These are phyloP conservation scores for Gobio gobio DNA, from an alignment of 2,113 vertebrate genomes.

Conservation along the genomic window DNA sequence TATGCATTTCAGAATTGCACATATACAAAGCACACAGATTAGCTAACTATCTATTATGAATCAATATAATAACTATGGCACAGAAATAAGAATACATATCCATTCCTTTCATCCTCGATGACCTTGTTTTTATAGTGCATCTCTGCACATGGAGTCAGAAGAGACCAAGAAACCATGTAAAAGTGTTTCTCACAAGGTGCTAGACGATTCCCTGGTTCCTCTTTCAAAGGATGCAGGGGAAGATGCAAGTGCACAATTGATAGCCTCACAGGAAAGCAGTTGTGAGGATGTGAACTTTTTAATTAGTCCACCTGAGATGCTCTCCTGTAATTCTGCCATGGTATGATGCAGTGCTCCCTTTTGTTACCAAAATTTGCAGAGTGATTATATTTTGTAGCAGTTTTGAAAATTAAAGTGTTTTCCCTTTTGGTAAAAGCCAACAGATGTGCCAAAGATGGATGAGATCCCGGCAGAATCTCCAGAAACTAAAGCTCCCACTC, in stretches of 20 bases:
- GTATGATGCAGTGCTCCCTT: background rate
- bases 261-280: background rate
- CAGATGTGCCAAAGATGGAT: background rate
- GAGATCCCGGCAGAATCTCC: background rate
- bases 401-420: background rate
- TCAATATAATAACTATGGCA: too few relatives aligned
- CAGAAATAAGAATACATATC: too few relatives aligned
- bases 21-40: too few relatives aligned
- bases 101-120: slow-evolving; percentile 15
- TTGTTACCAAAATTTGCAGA: background rate
- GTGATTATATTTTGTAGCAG: slow-evolving; percentile 46
- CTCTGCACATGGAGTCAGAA: background rate
- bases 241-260: background rate
- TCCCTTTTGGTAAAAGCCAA: background rate
- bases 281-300: background rate
- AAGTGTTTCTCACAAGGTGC: background rate
- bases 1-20: too few relatives aligned
- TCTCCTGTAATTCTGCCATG: background rate
- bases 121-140: slow-evolving; percentile 19
- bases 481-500: background rate
- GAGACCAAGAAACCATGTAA: background rate
- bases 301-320: background rate
- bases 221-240: background rate
- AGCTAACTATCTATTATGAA: too few relatives aligned
- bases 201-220: background rate